These are phyloP conservation scores for Erynnis tages DNA, from an alignment of 2,888 invertebrate species.

Conservation along the genomic window DNA sequence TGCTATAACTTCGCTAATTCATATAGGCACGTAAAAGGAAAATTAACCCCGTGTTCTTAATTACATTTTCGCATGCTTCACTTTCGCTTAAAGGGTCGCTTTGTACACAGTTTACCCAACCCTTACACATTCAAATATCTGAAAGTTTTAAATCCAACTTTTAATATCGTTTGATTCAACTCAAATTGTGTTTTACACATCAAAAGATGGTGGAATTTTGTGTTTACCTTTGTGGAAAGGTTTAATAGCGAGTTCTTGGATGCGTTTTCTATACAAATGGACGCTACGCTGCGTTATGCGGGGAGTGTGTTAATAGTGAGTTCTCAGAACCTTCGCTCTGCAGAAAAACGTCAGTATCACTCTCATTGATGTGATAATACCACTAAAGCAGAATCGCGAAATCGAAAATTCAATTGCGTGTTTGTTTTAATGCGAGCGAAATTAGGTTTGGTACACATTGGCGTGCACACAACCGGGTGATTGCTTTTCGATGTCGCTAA, in stretches of 20 bases:
- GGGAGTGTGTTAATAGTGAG: no score
- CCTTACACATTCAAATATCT: conserved; percentile 48
- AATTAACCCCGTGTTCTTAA: conserved; percentile 78
- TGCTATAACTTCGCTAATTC: conserved; percentile 66
- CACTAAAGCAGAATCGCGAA: no score
- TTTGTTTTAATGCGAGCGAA: conserved; percentile 8
- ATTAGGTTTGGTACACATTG: conserved; percentile 23
- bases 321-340: no score
- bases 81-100: conserved; percentile 71
- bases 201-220: conserved; percentile 3
- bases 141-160: conserved; percentile 38
- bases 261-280: no score
- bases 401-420: neutral
- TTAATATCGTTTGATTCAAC: conserved; percentile 5
- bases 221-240: no score
- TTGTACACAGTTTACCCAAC: conserved; percentile 58
- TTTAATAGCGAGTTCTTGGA: no score
- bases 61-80: conserved; percentile 78
- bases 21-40: conserved; percentile 71
- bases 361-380: no score
- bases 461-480: conserved; percentile 11
- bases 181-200: neutral
- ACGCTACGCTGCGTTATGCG: no score
- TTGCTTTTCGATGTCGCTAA: conserved; percentile 18
- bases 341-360: no score